phyloP scores from a whole-genome alignment of 92 coral and sea anemone species.

The Heteractis magnifica region DNA sequence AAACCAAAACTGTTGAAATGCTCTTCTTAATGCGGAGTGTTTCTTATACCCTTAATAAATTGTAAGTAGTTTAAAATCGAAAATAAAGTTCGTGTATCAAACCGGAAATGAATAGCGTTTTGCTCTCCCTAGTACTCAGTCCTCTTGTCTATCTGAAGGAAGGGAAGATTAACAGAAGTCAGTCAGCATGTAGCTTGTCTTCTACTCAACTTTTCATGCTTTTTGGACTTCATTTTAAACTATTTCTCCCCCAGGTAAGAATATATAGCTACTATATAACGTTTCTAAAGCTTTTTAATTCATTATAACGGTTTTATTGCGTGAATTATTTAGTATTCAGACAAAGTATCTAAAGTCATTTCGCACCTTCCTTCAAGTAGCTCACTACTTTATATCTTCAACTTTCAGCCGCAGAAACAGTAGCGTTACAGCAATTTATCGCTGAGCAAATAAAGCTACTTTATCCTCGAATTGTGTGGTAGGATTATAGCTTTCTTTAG shows the following conservation, averaged over 20 bases:
- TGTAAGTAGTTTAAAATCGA: not conserved
- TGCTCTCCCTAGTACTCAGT: not conserved
- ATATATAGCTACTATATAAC: not conserved
- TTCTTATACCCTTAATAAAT: no score
- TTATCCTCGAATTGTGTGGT: not conserved
- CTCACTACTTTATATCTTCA: not conserved
- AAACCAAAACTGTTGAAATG: no score
- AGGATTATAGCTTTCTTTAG: not conserved
- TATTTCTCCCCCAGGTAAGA: constrained; percentile 1
- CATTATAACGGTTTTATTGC: not conserved
- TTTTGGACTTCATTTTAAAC: not conserved
- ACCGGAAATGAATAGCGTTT: not conserved
- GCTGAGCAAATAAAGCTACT: not conserved
- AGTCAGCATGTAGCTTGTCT: not conserved
- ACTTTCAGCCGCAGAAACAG: not conserved
- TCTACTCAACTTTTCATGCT: not conserved
- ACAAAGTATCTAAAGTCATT: not conserved
- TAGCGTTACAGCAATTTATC: not conserved
- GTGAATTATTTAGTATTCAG: not conserved
- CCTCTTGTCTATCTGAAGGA: not conserved
- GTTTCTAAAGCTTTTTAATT: not conserved
- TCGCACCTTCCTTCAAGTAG: not conserved
- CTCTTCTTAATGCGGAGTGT: no score
- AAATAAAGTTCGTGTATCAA: not conserved
- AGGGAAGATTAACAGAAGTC: not conserved